Evolutionary conservation across 1,140 invertebrate genomes (phyloP), one percentile per base, ranked within the genome.

Genomic region (Aricia agestis): DNA sequence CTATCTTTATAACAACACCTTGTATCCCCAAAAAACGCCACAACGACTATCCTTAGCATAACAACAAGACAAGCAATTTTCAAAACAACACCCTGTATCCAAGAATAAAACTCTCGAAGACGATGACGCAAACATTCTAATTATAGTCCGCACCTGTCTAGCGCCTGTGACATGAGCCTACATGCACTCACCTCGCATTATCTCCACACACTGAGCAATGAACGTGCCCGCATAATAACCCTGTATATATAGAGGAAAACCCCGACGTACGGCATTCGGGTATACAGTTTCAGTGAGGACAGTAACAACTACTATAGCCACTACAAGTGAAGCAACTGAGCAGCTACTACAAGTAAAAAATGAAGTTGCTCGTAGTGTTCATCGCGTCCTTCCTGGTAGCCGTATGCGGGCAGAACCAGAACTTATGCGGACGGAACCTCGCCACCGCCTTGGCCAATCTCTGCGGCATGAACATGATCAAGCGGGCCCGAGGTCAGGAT

Each of bases 391-490:
- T 74, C 13, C 18, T 78, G 11, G 66, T 36, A 2, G 11, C 66
- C 2, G 58, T 74, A 17, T 66, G 66, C 2, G 68, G 70, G 19
- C 73, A 75, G n/a, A 71, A 72, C 15, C 70, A 79, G 57, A 45
- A 74, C 13, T 78, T 76, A 5, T 80, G 78, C 58, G 78, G 78
- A 0, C 74, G 78, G 32, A 70, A 69, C 32, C 57, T 80, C 57
- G 70, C 76, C 6, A 41, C 58, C 4, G 74, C 74, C 2, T 11
- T 80, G 31, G 76, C 74, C 1, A 18, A 71, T 1, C 10, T 80
- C 3, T 80, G 78, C 63, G 74, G 72, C 10, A 67, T 70, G 15
- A 66, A 67, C 32, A 18, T 74, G 63, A 67, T 69, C n/a, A 74
- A 74, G 65, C 69, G 71, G 36, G 19, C 66, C 58, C 13, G 73